Conservation (phyloP, 2,113 vertebrate genomes). For the Periophthalmus modestus region DNA sequence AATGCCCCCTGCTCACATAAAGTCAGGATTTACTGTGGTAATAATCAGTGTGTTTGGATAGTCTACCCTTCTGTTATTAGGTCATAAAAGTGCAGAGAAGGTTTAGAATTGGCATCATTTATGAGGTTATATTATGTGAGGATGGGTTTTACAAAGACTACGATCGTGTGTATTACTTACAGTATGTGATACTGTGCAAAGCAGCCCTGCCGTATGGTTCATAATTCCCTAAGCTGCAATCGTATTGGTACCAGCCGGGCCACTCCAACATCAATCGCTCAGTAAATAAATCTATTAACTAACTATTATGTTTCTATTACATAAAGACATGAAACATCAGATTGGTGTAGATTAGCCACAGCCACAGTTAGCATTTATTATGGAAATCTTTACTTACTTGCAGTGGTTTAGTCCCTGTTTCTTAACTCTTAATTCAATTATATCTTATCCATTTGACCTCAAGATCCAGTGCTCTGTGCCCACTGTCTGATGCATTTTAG, state of each 20-base stretch:
- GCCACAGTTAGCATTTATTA: too few species aligned
- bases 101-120: slow-evolving; percentile 5
- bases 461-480: too few species aligned
- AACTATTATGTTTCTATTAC: too few species aligned
- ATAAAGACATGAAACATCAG: too few species aligned
- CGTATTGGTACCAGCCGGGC: neutral
- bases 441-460: too few species aligned
- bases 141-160: slow-evolving; percentile 7
- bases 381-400: too few species aligned
- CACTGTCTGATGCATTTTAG: too few species aligned
- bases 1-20: neutral
- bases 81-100: slow-evolving; percentile 1
- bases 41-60: slow-evolving; percentile 17
- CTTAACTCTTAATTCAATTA: too few species aligned
- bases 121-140: neutral
- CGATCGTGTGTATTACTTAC: neutral
- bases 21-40: slow-evolving; percentile 9
- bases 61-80: slow-evolving; percentile 2
- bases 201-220: neutral
- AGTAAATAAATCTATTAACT: too few species aligned
- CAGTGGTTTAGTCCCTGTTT: too few species aligned
- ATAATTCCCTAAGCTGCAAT: neutral
- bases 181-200: neutral
- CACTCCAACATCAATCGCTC: neutral
- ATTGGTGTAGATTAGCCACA: too few species aligned